Percentiles rank a stretch among this genome's conserved stretches.
Evolutionary conservation across 2,888 invertebrate genomes (phyloP).

Genomic region (Cerastis leucographa): DNA sequence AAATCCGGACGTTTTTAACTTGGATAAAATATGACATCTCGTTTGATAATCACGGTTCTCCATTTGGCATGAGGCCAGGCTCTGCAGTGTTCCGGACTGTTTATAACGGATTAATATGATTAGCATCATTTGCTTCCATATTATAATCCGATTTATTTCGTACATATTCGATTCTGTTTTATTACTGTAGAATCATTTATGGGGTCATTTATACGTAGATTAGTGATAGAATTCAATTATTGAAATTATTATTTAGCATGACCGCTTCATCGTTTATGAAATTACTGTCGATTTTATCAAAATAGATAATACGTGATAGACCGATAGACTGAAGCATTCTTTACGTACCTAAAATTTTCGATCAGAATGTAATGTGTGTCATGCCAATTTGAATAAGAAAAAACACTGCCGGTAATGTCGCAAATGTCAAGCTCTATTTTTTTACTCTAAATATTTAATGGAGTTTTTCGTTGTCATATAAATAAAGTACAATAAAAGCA

Average conservation of each 20-base stretch:
- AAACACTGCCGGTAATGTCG: not conserved
- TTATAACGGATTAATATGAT: constrained; percentile 57
- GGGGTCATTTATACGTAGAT: not conserved
- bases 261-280: not conserved
- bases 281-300: not conserved
- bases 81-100: constrained; percentile 43
- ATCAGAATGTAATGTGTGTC: too few relatives aligned
- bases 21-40: constrained; percentile 54
- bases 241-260: not conserved
- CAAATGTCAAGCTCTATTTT: not conserved
- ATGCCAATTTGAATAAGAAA: not conserved
- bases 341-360: not conserved
- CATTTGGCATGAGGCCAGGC: constrained; percentile 59
- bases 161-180: constrained; percentile 42
- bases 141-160: constrained; percentile 50
- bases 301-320: not conserved
- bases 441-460: not conserved
- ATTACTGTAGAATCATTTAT: constrained; percentile 13
- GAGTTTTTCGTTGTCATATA: not conserved
- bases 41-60: constrained; percentile 54
- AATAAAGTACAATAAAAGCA: constrained; percentile 21
- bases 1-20: constrained; percentile 42
- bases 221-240: constrained; percentile 5
- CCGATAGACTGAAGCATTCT: not conserved
- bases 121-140: constrained; percentile 51